phyloP scores from a whole-genome alignment of 2,888 invertebrate genomes.

The Drosophila seclusa region DNA sequence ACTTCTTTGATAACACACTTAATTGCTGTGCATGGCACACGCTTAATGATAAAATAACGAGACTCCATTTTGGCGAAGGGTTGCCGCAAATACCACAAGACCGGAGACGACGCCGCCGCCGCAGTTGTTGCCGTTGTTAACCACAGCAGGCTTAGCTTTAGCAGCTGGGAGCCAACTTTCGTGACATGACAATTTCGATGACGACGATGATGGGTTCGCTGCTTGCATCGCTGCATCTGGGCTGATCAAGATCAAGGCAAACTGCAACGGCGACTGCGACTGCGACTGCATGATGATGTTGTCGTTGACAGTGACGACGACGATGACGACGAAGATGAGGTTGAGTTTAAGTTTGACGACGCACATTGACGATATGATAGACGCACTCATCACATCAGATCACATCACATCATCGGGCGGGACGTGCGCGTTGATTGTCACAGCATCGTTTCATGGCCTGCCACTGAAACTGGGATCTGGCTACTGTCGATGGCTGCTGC shows the following conservation, averaged over 20 bases:
- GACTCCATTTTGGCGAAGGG: slow-evolving; percentile 57
- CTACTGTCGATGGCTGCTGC: slow-evolving; percentile 9
- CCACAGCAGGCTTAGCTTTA: slow-evolving; percentile 37
- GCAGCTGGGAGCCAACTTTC: slow-evolving; percentile 77
- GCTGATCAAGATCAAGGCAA: slow-evolving; percentile 65
- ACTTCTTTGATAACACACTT: slow-evolving; percentile 28
- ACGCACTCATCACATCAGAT: slow-evolving; percentile 80
- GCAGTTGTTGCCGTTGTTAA: slow-evolving; percentile 35
- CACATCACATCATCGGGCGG: slow-evolving; percentile 76
- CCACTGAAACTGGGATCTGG: slow-evolving; percentile 34
- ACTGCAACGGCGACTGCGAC: slow-evolving; percentile 47
- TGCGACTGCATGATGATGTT: slow-evolving; percentile 76
- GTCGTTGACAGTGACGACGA: slow-evolving; percentile 76
- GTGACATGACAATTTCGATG: slow-evolving; percentile 80
- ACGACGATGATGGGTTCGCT: slow-evolving; percentile 69
- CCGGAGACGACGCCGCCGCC: slow-evolving; percentile 58
- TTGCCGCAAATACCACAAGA: slow-evolving; percentile 63
- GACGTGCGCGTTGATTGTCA: slow-evolving; percentile 80
- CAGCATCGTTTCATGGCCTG: slow-evolving; percentile 50
- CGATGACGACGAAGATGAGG: slow-evolving; percentile 56
- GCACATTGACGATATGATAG: slow-evolving; percentile 79
- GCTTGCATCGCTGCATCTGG: slow-evolving; percentile 25
- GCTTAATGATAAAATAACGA: slow-evolving; percentile 57
- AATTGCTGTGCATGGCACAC: slow-evolving; percentile 48
- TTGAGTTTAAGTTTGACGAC: slow-evolving; percentile 38